Evolutionary conservation across 2,113 vertebrate species (phyloP), one percentile per base, ranked within the genome.

Genomic region (Hystrix cristata): DNA sequence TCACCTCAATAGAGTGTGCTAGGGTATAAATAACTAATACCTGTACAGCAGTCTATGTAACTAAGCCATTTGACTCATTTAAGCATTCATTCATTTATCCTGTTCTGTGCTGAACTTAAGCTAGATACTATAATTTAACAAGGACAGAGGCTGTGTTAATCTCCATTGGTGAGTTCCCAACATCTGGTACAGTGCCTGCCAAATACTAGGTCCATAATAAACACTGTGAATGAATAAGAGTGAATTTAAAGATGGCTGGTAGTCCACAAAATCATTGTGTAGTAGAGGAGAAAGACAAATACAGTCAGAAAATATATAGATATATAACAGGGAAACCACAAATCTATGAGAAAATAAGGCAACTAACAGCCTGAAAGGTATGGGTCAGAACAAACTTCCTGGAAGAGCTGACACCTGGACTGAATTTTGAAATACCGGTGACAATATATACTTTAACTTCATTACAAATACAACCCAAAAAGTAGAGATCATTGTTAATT

Each of bases 351-450:
- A 97, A 83, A 78, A 21, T 89, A 27, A 89, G 25, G 18, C 19
- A 76, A 76, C n/a, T 76, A 57, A 80, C 0, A 87, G 43, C 23
- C 65, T 88, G 7, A 29, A 84, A 78, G 19, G 4, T 34, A 53
- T 27, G 6, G 1, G 11, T 80, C 80, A 80, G 7, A 53, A 38
- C 69, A 90, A 76, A 94, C 34, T 38, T 62, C 29, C 23, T 76
- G 5, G 10, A 90, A 21, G 3, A 88, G 25, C 6, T 90, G 60
- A 90, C 6, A 46, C 4, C 29, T 76, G 15, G 72, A 23, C 57
- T 90, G 55, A 96, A 79, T 82, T 95, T 46, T 87, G 34, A 96
- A 95, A 89, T 19, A 95, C 2, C 14, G 60, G 10, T 91, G 48
- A 48, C 34, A 86, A 53, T 65, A 91, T 27, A 83, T 69, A 87